A percentile compares a stretch with the other conserved stretches of the same genome.
These are phyloP conservation scores for Andrena hattorfiana DNA, from an alignment of 2,888 invertebrate species.

Conservation along the genomic window DNA sequence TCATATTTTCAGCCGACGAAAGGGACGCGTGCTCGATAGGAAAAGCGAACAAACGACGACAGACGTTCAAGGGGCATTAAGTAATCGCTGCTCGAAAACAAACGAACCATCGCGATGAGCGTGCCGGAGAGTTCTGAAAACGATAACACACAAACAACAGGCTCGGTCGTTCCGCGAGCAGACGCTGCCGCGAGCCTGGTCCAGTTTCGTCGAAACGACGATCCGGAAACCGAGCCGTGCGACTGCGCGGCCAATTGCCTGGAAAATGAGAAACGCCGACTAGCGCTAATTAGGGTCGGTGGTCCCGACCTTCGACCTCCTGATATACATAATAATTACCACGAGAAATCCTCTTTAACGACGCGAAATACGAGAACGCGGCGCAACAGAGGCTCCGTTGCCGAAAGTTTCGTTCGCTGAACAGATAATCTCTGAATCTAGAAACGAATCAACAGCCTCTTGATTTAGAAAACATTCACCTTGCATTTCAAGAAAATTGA, in stretches of 20 bases:
- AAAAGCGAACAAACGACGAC: no score
- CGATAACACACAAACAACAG: slow-evolving; percentile 12
- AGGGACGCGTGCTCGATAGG: no score
- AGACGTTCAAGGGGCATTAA: not conserved
- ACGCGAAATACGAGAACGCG: slow-evolving; percentile 30
- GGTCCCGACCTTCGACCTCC: slow-evolving; percentile 44
- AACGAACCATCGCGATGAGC: not conserved
- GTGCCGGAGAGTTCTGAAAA: slow-evolving; percentile 6
- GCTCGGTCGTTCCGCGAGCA: slow-evolving; percentile 7
- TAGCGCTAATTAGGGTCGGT: slow-evolving; percentile 71
- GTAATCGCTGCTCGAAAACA: slow-evolving; percentile 14
- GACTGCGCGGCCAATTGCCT: slow-evolving; percentile 64
- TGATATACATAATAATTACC: slow-evolving; percentile 71
- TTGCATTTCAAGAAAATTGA: no score
- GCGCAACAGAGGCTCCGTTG: slow-evolving; percentile 26
- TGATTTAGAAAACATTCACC: no score
- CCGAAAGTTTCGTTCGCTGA: not conserved
- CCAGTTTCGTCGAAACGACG: slow-evolving; percentile 24
- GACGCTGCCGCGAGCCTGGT: slow-evolving; percentile 20
- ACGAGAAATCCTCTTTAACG: slow-evolving; percentile 64
- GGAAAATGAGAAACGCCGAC: slow-evolving; percentile 72
- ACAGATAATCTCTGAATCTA: no score
- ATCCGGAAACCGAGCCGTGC: slow-evolving; percentile 34
- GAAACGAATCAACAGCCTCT: no score
- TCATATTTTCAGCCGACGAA: no score